Evolutionary conservation across 92 coral and sea anemone species (phyloP), one percentile per base, ranked within the genome.

Genomic region (Virgularia gustaviana): DNA sequence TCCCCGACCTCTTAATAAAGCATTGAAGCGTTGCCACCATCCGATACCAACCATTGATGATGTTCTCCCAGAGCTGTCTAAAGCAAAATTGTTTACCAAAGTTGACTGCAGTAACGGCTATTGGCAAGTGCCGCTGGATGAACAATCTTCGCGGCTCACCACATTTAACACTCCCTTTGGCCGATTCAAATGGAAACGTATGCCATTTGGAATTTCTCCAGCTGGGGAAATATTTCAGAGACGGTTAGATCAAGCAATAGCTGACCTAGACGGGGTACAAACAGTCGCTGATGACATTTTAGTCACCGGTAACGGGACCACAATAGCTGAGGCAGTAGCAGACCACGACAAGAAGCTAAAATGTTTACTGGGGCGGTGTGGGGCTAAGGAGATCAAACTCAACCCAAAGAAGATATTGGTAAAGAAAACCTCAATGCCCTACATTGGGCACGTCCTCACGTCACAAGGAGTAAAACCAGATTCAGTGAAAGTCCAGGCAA

Each of bases 391-490:
- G 27, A 29, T 80, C n/a, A 52, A 41, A 55, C 68, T 80, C 9
- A 80, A 62, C 49, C 11, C 41, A 18, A 35, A 6, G 11, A 77
- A 71, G 47, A 32, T 71, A 15, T 57, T 57, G 28, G 12, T 63
- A 20, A 63, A 32, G 70, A 51, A 58, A 57, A 23, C 85, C 0
- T 57, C 64, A 32, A 45, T 70, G n/a, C 67, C 80, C 43, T 73
- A 65, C 70, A 68, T 64, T 45, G 80, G 76, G 20, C 78, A 70
- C 43, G 9, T 61, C 0, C 35, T 79, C 1, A 79, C 78, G 16
- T n/a, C 64, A 2, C 67, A 80, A 29, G 81, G 83, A 58, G 78
- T 78, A 13, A 70, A 42, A 20, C 37, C 83, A 2, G 71, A 78
- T n/a, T 77, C 71, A 16, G 28, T 71, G 15, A 78, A 78, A 36